Conservation (phyloP, 2,888 invertebrate genomes). For the Piscicola geometra region DNA sequence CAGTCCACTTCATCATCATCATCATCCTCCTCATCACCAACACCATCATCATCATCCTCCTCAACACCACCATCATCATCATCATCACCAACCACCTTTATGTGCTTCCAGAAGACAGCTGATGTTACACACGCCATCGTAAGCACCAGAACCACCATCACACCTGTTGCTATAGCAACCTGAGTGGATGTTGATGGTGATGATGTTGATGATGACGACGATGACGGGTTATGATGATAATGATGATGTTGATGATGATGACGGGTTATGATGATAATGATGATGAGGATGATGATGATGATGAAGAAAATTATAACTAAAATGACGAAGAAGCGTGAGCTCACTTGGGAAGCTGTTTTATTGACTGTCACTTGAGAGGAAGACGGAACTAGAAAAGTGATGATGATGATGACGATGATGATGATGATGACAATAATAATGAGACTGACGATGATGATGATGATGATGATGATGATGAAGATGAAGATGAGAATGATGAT, state of each 20-base stretch:
- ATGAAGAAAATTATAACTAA: no score
- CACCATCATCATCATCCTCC: no score
- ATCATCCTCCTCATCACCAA: no score
- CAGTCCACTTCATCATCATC: no score
- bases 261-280: no score
- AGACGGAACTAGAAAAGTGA: conserved; percentile 4
- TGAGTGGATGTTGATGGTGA: not conserved
- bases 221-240: no score
- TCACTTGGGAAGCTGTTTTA: not conserved
- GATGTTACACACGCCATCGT: not conserved
- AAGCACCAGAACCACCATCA: not conserved
- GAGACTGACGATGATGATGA: conserved; percentile 29
- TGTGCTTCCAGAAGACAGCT: not conserved
- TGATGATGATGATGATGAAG: conserved; percentile 25
- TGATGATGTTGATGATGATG: no score
- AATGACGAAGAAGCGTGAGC: not conserved
- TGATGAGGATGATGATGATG: no score
- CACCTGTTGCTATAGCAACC: not conserved
- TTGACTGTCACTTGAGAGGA: not conserved
- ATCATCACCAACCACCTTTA: not conserved
- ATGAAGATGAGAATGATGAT: conserved; percentile 28
- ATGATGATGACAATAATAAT: conserved; percentile 32
- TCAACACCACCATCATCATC: no score
- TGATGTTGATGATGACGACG: no score
- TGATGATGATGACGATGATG: conserved; percentile 30